phyloP scores from a whole-genome alignment of 2,113 vertebrate species.

The Chascanopsetta lugubris region DNA sequence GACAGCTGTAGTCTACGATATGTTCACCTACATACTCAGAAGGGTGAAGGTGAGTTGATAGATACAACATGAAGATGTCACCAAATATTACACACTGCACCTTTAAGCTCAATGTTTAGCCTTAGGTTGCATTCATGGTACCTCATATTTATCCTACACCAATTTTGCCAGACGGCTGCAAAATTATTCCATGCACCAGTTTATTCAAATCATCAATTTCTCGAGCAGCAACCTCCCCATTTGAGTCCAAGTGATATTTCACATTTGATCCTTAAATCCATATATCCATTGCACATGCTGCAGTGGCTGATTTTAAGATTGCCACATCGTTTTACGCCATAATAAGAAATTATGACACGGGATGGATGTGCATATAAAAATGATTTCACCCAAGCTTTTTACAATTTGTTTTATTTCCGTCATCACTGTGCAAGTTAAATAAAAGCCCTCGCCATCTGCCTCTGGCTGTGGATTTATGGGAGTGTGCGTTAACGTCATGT shows the following conservation, averaged over 20 bases:
- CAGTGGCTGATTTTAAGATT: background rate
- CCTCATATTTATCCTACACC: too few species aligned
- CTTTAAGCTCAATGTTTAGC: too few species aligned
- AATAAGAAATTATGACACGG: background rate
- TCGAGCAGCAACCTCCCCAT: background rate
- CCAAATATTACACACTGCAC: too few species aligned
- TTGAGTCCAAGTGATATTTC: background rate
- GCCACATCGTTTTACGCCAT: background rate
- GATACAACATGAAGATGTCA: too few species aligned
- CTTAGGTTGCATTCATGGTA: too few species aligned
- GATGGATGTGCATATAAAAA: background rate
- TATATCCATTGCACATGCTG: background rate
- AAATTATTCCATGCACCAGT: background rate
- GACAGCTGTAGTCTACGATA: too few species aligned
- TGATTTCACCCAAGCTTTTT: background rate
- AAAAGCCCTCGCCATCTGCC: slow-evolving; percentile 3
- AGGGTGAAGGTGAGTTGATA: too few species aligned
- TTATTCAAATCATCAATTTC: background rate
- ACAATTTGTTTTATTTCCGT: background rate
- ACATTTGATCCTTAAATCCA: background rate
- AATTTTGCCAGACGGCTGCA: too few species aligned
- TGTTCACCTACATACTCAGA: too few species aligned
- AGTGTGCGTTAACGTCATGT: background rate
- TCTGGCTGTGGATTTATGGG: slow-evolving; percentile 1
- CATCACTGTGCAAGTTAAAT: slow-evolving; percentile 4